Conservation (phyloP, 1,140 invertebrate species). For the Ephestia elutella region DNA sequence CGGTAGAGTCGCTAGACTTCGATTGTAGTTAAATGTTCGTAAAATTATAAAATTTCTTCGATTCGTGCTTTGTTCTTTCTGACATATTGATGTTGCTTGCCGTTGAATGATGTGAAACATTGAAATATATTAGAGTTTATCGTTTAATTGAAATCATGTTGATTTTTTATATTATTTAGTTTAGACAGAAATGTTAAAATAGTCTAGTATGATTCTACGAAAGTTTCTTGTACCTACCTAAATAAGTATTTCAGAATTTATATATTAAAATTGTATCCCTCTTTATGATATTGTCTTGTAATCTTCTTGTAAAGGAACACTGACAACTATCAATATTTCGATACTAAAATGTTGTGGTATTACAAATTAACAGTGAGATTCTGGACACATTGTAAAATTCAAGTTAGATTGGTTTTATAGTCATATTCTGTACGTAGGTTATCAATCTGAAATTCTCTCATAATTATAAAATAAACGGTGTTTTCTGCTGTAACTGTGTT, state of each 20-base stretch:
- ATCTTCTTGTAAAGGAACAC: conserved; percentile 62
- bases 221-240: conserved; percentile 53
- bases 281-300: conserved; percentile 56
- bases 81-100: conserved; percentile 60
- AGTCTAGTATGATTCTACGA: conserved; percentile 51
- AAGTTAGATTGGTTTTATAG: conserved; percentile 72
- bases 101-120: conserved; percentile 63
- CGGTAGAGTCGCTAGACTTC: conserved; percentile 69
- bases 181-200: conserved; percentile 65
- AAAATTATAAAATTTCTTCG: conserved; percentile 44
- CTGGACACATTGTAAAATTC: conserved; percentile 63
- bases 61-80: conserved; percentile 58
- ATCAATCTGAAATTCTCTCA: conserved; percentile 76
- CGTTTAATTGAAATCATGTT: conserved; percentile 61
- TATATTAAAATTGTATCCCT: conserved; percentile 53
- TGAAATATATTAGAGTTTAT: conserved; percentile 50
- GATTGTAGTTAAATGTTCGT: conserved; percentile 56
- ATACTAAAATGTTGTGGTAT: conserved; percentile 47
- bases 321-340: conserved; percentile 41
- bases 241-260: conserved; percentile 53
- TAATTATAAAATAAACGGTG: conserved; percentile 77
- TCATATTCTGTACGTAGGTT: conserved; percentile 74
- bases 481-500: conserved; percentile 70
- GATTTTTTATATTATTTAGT: conserved; percentile 58
- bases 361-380: conserved; percentile 58